Evolutionary conservation across 2,797 vertebrate species (phyloP).

Genomic region (Syngnathus acus): DNA sequence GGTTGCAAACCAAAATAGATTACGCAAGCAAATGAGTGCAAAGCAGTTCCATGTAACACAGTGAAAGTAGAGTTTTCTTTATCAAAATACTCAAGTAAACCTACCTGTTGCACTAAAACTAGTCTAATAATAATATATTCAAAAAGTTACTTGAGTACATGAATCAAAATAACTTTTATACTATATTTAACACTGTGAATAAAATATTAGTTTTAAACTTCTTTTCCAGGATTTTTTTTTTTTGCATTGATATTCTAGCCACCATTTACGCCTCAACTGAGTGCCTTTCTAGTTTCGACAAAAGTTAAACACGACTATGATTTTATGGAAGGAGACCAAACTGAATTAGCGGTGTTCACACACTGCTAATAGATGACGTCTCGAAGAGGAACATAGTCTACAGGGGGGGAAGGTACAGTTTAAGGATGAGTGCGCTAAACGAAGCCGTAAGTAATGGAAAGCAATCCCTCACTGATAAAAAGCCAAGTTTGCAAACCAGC

Average conservation of each 20-base stretch:
- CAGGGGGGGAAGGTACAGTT: not conserved
- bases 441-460: conserved; percentile 41
- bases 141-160: no score
- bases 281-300: not conserved
- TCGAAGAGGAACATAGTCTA: not conserved
- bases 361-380: not conserved
- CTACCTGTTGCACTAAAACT: no score
- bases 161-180: not conserved
- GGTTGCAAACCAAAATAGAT: no score
- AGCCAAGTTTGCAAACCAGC: conserved; percentile 45
- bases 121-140: no score
- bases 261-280: not conserved
- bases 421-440: conserved; percentile 26
- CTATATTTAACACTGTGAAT: not conserved
- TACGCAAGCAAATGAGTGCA: no score
- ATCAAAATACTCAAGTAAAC: no score
- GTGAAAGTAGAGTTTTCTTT: no score
- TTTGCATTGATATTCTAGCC: not conserved
- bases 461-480: conserved; percentile 39
- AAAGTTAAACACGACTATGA: not conserved
- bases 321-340: not conserved
- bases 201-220: not conserved
- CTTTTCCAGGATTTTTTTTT: not conserved
- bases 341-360: not conserved
- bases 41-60: no score